Conservation (phyloP, 2,888 invertebrate species). For the Tenthredo amoena region DNA sequence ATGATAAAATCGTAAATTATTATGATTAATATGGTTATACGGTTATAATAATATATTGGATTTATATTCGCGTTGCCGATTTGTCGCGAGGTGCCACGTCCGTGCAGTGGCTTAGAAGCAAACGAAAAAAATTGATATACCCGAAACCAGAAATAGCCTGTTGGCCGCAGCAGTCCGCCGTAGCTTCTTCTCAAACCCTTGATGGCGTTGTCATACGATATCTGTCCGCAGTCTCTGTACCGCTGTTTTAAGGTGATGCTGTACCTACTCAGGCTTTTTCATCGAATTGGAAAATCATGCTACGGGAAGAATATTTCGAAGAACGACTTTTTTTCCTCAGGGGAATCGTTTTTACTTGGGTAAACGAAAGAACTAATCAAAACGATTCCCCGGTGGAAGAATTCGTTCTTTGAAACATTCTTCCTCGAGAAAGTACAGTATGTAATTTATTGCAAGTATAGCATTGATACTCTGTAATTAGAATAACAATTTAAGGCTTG, state of each 20-base stretch:
- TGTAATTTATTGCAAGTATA: neutral
- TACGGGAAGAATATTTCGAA: too few relatives aligned
- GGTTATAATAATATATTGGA: neutral
- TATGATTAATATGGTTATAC: neutral
- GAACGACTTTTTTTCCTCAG: too few relatives aligned
- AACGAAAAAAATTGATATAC: slow-evolving; percentile 51
- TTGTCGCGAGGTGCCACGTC: neutral
- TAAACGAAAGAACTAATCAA: too few relatives aligned
- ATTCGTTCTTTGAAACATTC: too few relatives aligned
- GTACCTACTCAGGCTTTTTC: neutral
- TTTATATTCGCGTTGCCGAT: neutral
- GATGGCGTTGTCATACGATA: slow-evolving; percentile 50
- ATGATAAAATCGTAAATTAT: neutral
- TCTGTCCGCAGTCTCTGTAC: slow-evolving; percentile 3
- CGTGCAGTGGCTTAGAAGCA: neutral
- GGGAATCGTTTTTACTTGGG: too few relatives aligned
- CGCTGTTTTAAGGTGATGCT: neutral
- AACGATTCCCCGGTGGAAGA: too few relatives aligned
- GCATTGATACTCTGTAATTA: neutral
- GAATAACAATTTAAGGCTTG: neutral
- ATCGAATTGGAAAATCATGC: too few relatives aligned
- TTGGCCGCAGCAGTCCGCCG: slow-evolving; percentile 34
- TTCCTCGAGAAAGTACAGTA: neutral
- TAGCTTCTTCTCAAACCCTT: slow-evolving; percentile 42
- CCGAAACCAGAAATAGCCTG: slow-evolving; percentile 62